These are phyloP conservation scores for Diglossa cyanea DNA, from an alignment of 2,797 vertebrate species.

Conservation along the genomic window DNA sequence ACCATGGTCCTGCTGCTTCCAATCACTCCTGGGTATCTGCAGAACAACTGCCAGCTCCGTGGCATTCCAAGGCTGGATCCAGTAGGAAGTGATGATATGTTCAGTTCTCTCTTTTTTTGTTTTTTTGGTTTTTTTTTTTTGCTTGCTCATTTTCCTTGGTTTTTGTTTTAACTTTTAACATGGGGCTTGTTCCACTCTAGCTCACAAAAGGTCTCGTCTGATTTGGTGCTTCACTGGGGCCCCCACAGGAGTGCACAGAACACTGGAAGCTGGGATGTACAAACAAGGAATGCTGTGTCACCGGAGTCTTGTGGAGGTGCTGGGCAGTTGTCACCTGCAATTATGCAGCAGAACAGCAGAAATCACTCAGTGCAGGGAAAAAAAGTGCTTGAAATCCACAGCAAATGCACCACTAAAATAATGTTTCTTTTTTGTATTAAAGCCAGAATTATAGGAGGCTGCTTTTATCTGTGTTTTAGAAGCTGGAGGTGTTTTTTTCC, in stretches of 20 bases:
- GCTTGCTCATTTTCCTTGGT: not conserved
- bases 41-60: not conserved
- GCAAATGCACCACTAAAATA: not conserved
- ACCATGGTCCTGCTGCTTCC: not conserved
- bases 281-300: not conserved
- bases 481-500: not conserved
- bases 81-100: not conserved
- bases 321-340: not conserved
- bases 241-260: not conserved
- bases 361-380: not conserved
- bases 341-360: not conserved
- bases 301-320: not conserved
- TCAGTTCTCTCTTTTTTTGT: not conserved
- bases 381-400: not conserved
- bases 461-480: not conserved
- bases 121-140: no score
- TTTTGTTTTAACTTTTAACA: not conserved
- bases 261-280: not conserved
- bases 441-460: not conserved
- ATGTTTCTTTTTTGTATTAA: not conserved
- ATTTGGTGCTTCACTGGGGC: not conserved
- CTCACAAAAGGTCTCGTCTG: not conserved
- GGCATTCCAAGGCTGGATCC: not conserved
- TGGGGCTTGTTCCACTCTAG: not conserved
- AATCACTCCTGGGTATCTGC: not conserved